phyloP scores from a whole-genome alignment of 1,140 invertebrate species.

The Zelostemma sp. region DNA sequence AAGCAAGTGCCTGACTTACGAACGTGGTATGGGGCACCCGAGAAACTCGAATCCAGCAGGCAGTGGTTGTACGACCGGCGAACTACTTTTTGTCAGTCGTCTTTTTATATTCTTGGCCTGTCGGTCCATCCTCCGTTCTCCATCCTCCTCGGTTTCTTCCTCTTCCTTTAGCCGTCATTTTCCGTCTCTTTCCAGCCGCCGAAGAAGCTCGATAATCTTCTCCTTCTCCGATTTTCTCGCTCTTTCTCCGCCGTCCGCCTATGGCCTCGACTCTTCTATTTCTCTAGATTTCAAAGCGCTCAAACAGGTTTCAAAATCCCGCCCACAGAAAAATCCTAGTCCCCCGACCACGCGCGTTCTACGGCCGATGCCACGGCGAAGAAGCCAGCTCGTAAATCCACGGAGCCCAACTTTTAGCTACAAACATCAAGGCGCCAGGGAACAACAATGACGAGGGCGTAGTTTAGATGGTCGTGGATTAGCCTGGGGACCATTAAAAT shows the following conservation, averaged over 20 bases:
- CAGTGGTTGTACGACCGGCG: constrained; percentile 55
- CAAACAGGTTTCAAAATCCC: constrained; percentile 71
- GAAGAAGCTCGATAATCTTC: constrained; percentile 12
- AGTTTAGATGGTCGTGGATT: constrained; percentile 15
- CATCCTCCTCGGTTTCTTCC: constrained; percentile 23
- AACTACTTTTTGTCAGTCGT: constrained; percentile 65
- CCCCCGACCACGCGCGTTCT: constrained; percentile 17
- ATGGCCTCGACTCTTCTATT: constrained; percentile 62
- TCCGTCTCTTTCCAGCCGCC: constrained; percentile 2
- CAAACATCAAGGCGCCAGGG: constrained; percentile 1
- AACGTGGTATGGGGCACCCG: constrained; percentile 29
- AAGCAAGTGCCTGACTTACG: constrained; percentile 47
- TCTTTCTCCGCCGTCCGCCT: constrained; percentile 47
- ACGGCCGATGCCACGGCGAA: constrained; percentile 20
- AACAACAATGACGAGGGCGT: constrained; percentile 15
- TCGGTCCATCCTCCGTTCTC: constrained; percentile 49
- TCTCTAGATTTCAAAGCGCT: constrained; percentile 68
- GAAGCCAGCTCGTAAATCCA: constrained; percentile 19
- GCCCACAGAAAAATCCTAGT: constrained; percentile 65
- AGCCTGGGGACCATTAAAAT: constrained; percentile 14
- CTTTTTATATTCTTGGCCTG: constrained; percentile 58
- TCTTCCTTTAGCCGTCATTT: not conserved
- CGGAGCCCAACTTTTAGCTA: constrained; percentile 46
- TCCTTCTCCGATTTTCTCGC: constrained; percentile 10
- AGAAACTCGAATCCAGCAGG: constrained; percentile 48